A percentile compares a stretch with the other conserved stretches of the same genome.
Conservation (phyloP, 2,797 vertebrate genomes). For the Sebastes alutus region DNA sequence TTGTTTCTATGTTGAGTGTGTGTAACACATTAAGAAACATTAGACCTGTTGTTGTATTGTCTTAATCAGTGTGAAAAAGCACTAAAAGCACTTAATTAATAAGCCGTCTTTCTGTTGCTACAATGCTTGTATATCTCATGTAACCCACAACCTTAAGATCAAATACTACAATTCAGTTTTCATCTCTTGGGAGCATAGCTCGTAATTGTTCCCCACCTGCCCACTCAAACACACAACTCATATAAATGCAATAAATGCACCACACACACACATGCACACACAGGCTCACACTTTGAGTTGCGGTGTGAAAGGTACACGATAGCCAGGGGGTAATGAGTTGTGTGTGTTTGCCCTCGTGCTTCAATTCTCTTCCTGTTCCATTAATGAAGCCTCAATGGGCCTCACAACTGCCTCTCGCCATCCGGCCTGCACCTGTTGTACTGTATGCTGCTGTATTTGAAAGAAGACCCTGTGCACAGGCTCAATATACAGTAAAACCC, state of each 20-base stretch:
- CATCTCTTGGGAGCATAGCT: constrained; percentile 17
- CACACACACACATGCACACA: constrained; percentile 32
- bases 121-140: background rate
- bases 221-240: constrained; percentile 44
- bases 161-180: constrained; percentile 7
- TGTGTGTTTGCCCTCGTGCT: constrained; percentile 71
- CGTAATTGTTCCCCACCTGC: constrained; percentile 25
- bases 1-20: background rate
- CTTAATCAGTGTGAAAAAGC: background rate
- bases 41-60: background rate
- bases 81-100: background rate
- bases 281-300: constrained; percentile 70
- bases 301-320: constrained; percentile 78
- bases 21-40: background rate
- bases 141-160: background rate
- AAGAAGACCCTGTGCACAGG: background rate
- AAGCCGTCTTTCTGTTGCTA: background rate
- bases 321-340: constrained; percentile 70
- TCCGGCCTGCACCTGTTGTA: constrained; percentile 33
- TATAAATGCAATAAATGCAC: constrained; percentile 58
- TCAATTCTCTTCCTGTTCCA: constrained; percentile 73
- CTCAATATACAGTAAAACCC: background rate
- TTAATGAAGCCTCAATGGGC: constrained; percentile 76
- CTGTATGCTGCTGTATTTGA: constrained; percentile 15
- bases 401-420: constrained; percentile 40